Base-by-base conservation (phyloP, 2,113 vertebrate genomes). In the Notothenia rossii region DNA sequence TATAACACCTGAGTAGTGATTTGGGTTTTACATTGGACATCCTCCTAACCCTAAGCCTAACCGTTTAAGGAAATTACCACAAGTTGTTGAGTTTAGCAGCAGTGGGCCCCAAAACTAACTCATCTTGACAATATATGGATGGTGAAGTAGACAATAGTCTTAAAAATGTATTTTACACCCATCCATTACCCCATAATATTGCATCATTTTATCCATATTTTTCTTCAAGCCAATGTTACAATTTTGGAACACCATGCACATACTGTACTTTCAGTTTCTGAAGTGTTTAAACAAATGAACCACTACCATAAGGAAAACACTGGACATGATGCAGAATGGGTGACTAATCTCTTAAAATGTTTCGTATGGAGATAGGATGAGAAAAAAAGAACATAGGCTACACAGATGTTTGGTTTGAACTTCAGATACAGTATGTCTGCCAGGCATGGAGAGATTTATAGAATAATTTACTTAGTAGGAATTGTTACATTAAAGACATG, bases 241-340 rank as follows among this genome's bases (percentile, higher is more conserved):
- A 69, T 71, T 69, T 40, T 68, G 78, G 56, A 74, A 75, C 71
- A 25, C 22, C 70, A 36, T n/a, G 14, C 25, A 62, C 40, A 49
- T 25, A 68, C 55, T 60, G 54, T 13, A 22, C 17, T 46, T 53
- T 25, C 36, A 46, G 11, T 46, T 53, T 25, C 36, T 54, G 8
- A 25, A 36, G 49, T 71, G 69, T 63, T 20, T 6, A 40, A 40
- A 58, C 40, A 48, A 55, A 54, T 25, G 9, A 62, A 61, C 48
- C 13, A 75, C 70, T 50, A 63, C 0, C 2, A 6, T 55, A 40
- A 43, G 33, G 29, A 67, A 54, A 74, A 60, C 11, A 46, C 10
- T 20, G 9, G 53, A 17, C 72, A 58, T 46, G 60, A 73, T 73
- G 46, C 55, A 8, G 53, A 72, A 59, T 66, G 45, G 61, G 13